Evolutionary conservation across 1,140 invertebrate genomes (phyloP).

Genomic region (Drosophila fuyamai): DNA sequence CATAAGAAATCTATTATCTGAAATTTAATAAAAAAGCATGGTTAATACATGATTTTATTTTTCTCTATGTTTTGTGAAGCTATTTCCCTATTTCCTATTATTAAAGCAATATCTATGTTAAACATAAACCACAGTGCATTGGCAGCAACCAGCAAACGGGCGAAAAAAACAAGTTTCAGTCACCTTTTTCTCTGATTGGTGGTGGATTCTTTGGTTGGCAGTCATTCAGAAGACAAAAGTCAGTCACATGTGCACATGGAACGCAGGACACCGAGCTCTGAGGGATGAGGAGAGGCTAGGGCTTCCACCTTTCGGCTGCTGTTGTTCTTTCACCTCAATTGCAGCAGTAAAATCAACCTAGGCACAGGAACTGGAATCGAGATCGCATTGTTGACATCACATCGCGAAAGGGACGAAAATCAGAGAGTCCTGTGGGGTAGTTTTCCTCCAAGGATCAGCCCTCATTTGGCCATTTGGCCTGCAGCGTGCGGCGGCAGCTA

Average conservation of each 20-base stretch:
- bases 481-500: conserved; percentile 35
- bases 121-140: conserved; percentile 12
- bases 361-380: conserved; percentile 47
- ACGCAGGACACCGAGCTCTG: background rate
- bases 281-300: conserved; percentile 8
- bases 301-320: conserved; percentile 59
- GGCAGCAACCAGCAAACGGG: conserved; percentile 36
- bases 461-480: conserved; percentile 71
- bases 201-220: conserved; percentile 73
- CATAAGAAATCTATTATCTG: no score
- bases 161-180: conserved; percentile 69
- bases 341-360: conserved; percentile 11
- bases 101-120: no score
- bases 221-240: conserved; percentile 63
- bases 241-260: conserved; percentile 66
- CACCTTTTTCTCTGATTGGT: conserved; percentile 48
- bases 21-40: no score
- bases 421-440: conserved; percentile 53
- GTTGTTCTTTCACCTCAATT: conserved; percentile 72
- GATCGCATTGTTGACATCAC: conserved; percentile 73
- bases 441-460: conserved; percentile 60
- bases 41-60: no score
- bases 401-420: conserved; percentile 39
- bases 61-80: no score
- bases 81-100: no score